Evolutionary conservation across 2,797 vertebrate species (phyloP), one percentile per base, ranked within the genome.

Genomic region (Arrhamphus sclerolepis): DNA sequence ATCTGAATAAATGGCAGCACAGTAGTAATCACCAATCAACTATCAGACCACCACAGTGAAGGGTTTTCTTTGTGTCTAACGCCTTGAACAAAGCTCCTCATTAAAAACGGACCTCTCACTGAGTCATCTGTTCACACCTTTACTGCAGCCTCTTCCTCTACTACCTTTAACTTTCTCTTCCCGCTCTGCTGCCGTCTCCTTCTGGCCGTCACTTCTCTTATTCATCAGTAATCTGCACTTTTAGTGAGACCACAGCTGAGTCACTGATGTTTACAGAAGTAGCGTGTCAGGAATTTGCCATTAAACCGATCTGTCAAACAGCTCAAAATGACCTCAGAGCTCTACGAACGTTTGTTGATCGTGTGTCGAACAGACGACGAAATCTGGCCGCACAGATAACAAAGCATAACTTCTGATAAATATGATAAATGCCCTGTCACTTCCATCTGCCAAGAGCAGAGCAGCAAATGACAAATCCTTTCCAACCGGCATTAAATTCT

Each of bases 71-170:
- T 80, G 70, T 81, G 75, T 81, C 78, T 63, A 74, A 80, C 70
- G 73, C 69, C 72, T 83, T 76, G 69, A 84, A 85, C 80, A 89
- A 78, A 78, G 70, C 63, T 81, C 65, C 80, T 88, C 78, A 78
- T 89, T 85, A 86, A 70, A 61, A 68, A 17, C 64, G 63, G 78
- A 63, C 79, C 81, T 83, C 86, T 81, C 77, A 78, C 70, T 28
- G 77, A 68, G 78, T 59, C 26, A 63, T 81, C 81, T 81, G 5
- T 78, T 86, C 62, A 66, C 84, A 80, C 82, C 81, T n/a, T 86
- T 47, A 4, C 53, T 66, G 64, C 67, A 72, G 62, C 51, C 82
- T 46, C n/a, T n/a, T 4, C 13, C 6, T 38, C 14, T 16, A 0
- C 49, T 72, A 56, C 46, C 47, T 63, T 29, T 46, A 39, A 1